phyloP scores from a whole-genome alignment of 2,888 invertebrate species.

The Clunio marinus region DNA sequence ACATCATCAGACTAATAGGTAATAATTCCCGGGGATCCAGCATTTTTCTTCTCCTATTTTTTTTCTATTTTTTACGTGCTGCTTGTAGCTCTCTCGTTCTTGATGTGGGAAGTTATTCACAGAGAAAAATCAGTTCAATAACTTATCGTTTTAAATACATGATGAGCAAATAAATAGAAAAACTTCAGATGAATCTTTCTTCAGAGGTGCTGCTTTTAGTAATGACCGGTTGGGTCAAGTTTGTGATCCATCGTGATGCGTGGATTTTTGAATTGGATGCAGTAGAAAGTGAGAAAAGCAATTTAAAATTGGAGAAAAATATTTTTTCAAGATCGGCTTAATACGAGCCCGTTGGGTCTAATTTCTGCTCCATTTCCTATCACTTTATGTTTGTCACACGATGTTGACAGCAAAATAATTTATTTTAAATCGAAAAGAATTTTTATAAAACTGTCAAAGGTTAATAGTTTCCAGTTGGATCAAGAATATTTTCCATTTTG shows the following conservation, averaged over 20 bases:
- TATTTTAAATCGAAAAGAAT: background rate
- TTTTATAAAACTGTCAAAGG: background rate
- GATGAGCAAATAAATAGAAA: constrained; percentile 39
- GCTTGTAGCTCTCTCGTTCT: constrained; percentile 18
- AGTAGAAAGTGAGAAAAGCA: background rate
- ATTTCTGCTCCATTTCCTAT: constrained; percentile 32
- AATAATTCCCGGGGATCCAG: constrained; percentile 27
- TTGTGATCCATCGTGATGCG: constrained; percentile 41
- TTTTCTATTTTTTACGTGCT: constrained; percentile 15
- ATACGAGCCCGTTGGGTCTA: constrained; percentile 40
- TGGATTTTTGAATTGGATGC: background rate
- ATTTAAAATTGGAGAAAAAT: background rate
- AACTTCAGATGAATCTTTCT: constrained; percentile 23
- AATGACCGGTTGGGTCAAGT: constrained; percentile 51
- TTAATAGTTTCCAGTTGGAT: constrained; percentile 51
- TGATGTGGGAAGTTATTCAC: constrained; percentile 38
- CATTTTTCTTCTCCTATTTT: constrained; percentile 23
- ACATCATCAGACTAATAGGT: constrained; percentile 35
- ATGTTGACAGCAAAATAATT: background rate
- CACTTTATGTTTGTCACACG: background rate
- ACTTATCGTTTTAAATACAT: constrained; percentile 38
- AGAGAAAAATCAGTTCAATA: constrained; percentile 39
- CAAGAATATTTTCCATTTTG: constrained; percentile 47
- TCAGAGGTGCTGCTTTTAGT: no score
- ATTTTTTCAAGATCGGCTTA: constrained; percentile 28